Base-by-base conservation (phyloP, 2,797 vertebrate species). In the Anguilla obscura region DNA sequence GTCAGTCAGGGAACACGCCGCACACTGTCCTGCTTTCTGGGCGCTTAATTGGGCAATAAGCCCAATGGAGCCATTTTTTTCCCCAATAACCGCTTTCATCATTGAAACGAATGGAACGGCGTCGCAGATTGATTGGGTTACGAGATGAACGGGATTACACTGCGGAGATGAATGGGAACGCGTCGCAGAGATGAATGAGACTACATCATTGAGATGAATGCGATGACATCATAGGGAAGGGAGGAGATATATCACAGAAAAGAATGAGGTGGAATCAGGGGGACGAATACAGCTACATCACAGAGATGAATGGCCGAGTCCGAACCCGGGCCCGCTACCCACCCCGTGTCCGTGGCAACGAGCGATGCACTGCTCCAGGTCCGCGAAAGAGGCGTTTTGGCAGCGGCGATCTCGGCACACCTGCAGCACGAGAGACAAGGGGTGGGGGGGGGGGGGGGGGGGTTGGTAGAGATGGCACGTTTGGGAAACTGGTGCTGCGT, bases 371-470 rank as follows among this genome's bases (percentile, higher is more conserved):
- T 88, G 91, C 86, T 98, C 95, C 94, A 98, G 94, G 92, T 98
- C 96, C 0, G 92, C 94, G 87, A 97, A 97, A 60, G 97, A 98
- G 1, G 94, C 95, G 52, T 98, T 98, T 90, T 97, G 96, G 91
- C 98, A 99, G 40, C 93, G 95, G 1, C 97, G 95, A 86, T 98
- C 97, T 91, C 95, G 96, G 93, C 98, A 99, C 86, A 99, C 97
- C 98, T 99, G 93, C 74, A 90, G 80, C 69, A 60, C 7, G 30
- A 80, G 71, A 76, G 27, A 74, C 14, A 45, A 45, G 40, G 40
- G 40, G 3, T 36, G 1, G 36, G 36, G 1, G 63, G 58, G 58
- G 58, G 58, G 58, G 58, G 0, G 54, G 63, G 63, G 63, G 63
- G 9, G n/a, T 45, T 45, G 40, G 40, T 30, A 2, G 27, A 71